A percentile compares a stretch with the other conserved stretches of the same genome.
Conservation (phyloP, 2,113 vertebrate species). For the Epinephelus cyanopodus region DNA sequence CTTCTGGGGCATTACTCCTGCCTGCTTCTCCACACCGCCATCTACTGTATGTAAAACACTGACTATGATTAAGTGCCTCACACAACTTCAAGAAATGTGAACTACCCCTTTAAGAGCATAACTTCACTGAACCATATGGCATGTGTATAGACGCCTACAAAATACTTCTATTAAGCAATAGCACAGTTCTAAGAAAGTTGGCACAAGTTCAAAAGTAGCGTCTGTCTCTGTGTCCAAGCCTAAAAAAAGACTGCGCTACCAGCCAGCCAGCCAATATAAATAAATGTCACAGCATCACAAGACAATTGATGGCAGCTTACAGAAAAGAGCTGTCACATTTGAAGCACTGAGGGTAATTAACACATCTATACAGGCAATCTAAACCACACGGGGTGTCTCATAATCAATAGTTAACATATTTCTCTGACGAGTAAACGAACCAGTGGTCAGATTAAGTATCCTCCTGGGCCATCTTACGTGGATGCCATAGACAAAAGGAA, state of each 20-base stretch:
- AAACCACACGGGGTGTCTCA: slow-evolving; percentile 21
- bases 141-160: not conserved
- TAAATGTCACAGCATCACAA: slow-evolving; percentile 1
- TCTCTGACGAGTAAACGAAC: slow-evolving; percentile 16
- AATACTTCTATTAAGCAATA: not conserved
- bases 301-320: not conserved
- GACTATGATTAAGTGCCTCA: too few species aligned
- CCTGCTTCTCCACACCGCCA: too few species aligned
- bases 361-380: slow-evolving; percentile 23
- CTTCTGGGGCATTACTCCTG: too few species aligned
- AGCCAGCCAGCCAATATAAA: not conserved
- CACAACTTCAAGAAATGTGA: too few species aligned
- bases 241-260: not conserved
- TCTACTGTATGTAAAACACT: too few species aligned
- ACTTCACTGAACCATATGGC: not conserved
- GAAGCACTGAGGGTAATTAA: slow-evolving; percentile 9
- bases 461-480: slow-evolving; percentile 13
- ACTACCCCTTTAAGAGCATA: not conserved
- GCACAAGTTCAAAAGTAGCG: not conserved
- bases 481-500: not conserved
- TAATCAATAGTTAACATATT: slow-evolving; percentile 42
- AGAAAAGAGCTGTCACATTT: slow-evolving; percentile 19
- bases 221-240: slow-evolving; percentile 14
- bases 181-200: not conserved
- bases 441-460: slow-evolving; percentile 47